A percentile compares a stretch with the other conserved stretches of the same genome.
Evolutionary conservation across 30 jellyfish, hydroid and myxozoan species (phyloP).

Genomic region (Aurelia sp.): DNA sequence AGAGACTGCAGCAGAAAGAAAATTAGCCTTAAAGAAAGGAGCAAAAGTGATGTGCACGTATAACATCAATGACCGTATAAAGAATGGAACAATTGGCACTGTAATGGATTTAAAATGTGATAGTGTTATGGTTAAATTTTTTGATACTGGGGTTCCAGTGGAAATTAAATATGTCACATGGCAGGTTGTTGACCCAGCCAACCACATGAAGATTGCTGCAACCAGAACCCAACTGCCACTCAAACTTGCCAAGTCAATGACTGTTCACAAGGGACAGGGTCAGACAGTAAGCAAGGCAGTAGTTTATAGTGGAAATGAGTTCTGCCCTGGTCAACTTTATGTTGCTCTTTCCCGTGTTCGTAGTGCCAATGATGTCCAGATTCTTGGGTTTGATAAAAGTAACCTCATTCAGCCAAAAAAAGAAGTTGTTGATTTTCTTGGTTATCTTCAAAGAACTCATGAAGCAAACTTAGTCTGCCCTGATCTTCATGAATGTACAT

Average conservation of each 20-base stretch:
- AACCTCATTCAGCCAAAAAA: background rate
- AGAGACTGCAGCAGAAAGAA: too few relatives aligned
- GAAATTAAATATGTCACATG: background rate
- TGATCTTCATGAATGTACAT: too few relatives aligned
- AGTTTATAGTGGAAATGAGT: constrained; percentile 1
- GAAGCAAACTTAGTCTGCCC: too few relatives aligned
- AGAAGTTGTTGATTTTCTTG: too few relatives aligned
- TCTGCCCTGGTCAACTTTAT: constrained; percentile 6
- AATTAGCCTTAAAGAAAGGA: too few relatives aligned
- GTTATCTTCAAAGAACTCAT: too few relatives aligned
- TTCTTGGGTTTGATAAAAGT: background rate
- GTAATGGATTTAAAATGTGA: background rate
- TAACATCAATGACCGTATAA: background rate
- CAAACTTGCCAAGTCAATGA: background rate
- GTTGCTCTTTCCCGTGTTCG: background rate
- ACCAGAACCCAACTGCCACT: constrained; percentile 5
- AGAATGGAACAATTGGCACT: background rate
- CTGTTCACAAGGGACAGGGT: constrained; percentile 7
- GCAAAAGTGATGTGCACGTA: too few relatives aligned
- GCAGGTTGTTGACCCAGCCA: background rate
- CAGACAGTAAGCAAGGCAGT: background rate
- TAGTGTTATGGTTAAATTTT: background rate
- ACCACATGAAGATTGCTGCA: constrained; percentile 1
- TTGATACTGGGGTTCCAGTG: background rate
- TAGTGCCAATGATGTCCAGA: background rate